Conservation (phyloP, 2,888 invertebrate species). For the Synanthedon myopaeformis region DNA sequence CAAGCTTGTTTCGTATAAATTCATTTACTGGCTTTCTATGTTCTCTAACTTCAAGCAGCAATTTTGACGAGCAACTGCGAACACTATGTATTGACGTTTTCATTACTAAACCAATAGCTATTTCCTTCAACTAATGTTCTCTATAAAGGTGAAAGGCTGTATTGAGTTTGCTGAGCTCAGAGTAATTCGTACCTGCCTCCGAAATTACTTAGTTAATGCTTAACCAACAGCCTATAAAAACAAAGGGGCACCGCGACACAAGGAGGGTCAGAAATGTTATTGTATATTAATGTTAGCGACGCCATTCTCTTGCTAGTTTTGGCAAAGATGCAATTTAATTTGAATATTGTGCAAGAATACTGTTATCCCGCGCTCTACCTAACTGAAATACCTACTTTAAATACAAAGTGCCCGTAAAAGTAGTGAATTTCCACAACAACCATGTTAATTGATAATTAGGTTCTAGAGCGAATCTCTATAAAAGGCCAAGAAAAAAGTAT, state of each 20-base stretch:
- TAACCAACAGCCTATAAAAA: conserved; percentile 65
- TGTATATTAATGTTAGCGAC: conserved; percentile 66
- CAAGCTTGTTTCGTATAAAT: no score
- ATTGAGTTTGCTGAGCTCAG: conserved; percentile 28
- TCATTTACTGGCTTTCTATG: no score
- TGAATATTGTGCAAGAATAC: conserved; percentile 67
- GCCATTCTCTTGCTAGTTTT: conserved; percentile 64
- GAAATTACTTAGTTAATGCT: conserved; percentile 55
- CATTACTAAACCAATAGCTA: conserved; percentile 8
- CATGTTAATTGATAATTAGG: conserved; percentile 36
- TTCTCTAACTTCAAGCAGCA: no score
- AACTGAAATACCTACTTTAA: conserved; percentile 46
- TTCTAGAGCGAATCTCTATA: background rate
- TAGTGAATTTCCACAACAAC: conserved; percentile 30
- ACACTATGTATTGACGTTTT: conserved; percentile 7
- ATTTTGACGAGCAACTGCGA: conserved; percentile 4
- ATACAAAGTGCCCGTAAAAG: conserved; percentile 60
- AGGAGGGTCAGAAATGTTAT: conserved; percentile 57
- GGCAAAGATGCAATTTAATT: conserved; percentile 71
- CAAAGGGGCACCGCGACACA: conserved; percentile 49
- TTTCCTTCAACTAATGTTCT: conserved; percentile 14
- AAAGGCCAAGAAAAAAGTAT: no score
- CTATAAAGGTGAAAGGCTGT: conserved; percentile 15
- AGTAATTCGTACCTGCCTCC: conserved; percentile 40
- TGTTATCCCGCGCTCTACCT: conserved; percentile 52